Percentiles rank a stretch among this genome's conserved stretches.
Evolutionary conservation across 2,888 invertebrate genomes (phyloP).

Genomic region (Drosophila demipolita): DNA sequence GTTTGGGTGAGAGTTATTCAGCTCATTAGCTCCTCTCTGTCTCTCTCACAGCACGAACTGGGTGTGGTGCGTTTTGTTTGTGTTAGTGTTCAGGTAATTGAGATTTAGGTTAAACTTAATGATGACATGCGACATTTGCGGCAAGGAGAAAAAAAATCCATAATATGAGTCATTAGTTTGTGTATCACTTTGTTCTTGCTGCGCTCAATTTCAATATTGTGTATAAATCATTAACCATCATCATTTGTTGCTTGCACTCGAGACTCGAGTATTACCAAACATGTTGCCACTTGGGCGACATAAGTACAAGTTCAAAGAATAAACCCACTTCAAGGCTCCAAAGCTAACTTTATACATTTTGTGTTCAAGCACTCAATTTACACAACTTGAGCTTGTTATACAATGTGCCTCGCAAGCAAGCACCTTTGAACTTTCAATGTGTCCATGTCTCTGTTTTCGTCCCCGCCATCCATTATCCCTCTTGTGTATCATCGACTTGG

Average conservation of each 20-base stretch:
- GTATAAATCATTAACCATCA: conserved; percentile 10
- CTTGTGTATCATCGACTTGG: conserved; percentile 23
- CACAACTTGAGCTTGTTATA: conserved; percentile 64
- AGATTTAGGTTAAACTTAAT: conserved; percentile 80
- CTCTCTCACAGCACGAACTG: conserved; percentile 43
- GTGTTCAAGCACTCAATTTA: conserved; percentile 62
- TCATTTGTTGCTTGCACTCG: conserved; percentile 63
- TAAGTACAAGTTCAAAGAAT: conserved; percentile 68
- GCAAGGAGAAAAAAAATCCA: conserved; percentile 67
- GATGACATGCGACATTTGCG: conserved; percentile 77
- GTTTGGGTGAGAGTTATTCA: neutral
- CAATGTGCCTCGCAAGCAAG: conserved; percentile 62
- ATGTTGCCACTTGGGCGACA: conserved; percentile 47
- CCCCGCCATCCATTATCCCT: conserved; percentile 7
- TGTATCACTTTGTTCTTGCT: neutral
- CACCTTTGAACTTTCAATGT: conserved; percentile 73
- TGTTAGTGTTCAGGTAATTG: conserved; percentile 60
- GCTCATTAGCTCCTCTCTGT: neutral
- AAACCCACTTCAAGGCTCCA: conserved; percentile 62
- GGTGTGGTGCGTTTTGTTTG: conserved; percentile 64
- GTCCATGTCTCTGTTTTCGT: conserved; percentile 1
- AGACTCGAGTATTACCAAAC: conserved; percentile 46
- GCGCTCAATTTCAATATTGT: neutral
- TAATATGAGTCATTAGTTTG: conserved; percentile 67
- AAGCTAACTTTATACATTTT: conserved; percentile 29